Conservation (phyloP, 1,140 invertebrate species). For the Grapholita molesta region DNA sequence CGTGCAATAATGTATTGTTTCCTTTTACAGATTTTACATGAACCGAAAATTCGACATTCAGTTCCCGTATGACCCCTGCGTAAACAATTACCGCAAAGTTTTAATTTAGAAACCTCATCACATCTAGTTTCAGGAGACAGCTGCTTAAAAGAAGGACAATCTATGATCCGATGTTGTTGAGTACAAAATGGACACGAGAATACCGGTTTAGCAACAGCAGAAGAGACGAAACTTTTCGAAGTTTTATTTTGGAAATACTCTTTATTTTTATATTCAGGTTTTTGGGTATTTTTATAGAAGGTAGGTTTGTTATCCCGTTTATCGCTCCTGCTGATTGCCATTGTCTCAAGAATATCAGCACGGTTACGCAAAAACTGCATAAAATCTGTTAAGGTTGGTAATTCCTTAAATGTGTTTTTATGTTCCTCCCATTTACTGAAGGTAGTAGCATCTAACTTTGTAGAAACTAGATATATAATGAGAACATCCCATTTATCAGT, state of each 20-base stretch:
- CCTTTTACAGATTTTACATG: background rate
- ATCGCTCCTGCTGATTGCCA: background rate
- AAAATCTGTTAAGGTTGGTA: background rate
- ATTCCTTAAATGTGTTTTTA: background rate
- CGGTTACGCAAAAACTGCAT: slow-evolving; percentile 1
- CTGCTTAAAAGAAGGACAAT: background rate
- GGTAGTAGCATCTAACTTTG: background rate
- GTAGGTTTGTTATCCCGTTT: background rate
- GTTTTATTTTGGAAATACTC: background rate
- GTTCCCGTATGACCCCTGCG: background rate
- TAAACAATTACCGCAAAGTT: slow-evolving; percentile 4
- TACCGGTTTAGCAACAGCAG: background rate
- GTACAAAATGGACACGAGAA: background rate
- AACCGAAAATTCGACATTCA: background rate
- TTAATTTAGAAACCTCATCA: background rate
- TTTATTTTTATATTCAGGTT: background rate
- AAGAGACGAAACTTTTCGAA: background rate
- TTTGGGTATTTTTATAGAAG: background rate
- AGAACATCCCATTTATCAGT: background rate
- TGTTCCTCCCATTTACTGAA: slow-evolving; percentile 3
- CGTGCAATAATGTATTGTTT: slow-evolving; percentile 14
- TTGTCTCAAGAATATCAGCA: background rate
- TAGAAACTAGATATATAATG: slow-evolving; percentile 1
- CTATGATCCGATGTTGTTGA: background rate
- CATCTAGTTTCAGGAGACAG: background rate